Evolutionary conservation across 2,113 vertebrate genomes (phyloP).

Genomic region (Hippoglossus stenolepis): DNA sequence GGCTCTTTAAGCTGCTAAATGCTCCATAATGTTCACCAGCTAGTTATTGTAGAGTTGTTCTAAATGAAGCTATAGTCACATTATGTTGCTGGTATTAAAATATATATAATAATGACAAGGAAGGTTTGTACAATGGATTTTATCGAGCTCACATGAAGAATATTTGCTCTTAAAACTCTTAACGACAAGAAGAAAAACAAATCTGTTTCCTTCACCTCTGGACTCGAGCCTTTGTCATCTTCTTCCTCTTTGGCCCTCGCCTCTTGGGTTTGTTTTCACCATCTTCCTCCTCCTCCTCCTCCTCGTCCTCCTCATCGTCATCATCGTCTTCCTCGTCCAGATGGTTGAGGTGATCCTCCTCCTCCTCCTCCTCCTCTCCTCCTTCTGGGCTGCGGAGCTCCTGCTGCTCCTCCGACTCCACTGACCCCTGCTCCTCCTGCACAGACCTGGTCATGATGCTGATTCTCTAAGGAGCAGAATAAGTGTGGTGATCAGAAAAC

Average conservation of each 20-base stretch:
- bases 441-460: slow-evolving; percentile 94
- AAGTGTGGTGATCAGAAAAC: not conserved
- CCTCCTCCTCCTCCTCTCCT: slow-evolving; percentile 74
- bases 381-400: slow-evolving; percentile 88
- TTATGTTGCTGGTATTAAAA: no score
- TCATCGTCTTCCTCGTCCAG: slow-evolving; percentile 87
- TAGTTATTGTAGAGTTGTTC: no score
- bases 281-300: slow-evolving; percentile 91
- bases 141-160: not conserved
- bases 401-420: slow-evolving; percentile 61
- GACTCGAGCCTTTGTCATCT: slow-evolving; percentile 97
- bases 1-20: no score
- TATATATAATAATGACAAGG: no score
- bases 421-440: slow-evolving; percentile 83
- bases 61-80: no score
- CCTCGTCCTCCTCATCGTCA: slow-evolving; percentile 87
- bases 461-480: slow-evolving; percentile 68
- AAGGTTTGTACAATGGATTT: not conserved
- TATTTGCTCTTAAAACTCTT: not conserved
- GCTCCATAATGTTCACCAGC: no score
- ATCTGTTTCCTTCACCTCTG: slow-evolving; percentile 80
- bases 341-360: slow-evolving; percentile 69
- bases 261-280: slow-evolving; percentile 95
- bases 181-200: not conserved
- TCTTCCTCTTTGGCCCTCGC: slow-evolving; percentile 98